Percentiles rank a stretch among this genome's conserved stretches.
These are phyloP conservation scores for Gortyna flavago DNA, from an alignment of 2,888 invertebrate species.

Conservation along the genomic window DNA sequence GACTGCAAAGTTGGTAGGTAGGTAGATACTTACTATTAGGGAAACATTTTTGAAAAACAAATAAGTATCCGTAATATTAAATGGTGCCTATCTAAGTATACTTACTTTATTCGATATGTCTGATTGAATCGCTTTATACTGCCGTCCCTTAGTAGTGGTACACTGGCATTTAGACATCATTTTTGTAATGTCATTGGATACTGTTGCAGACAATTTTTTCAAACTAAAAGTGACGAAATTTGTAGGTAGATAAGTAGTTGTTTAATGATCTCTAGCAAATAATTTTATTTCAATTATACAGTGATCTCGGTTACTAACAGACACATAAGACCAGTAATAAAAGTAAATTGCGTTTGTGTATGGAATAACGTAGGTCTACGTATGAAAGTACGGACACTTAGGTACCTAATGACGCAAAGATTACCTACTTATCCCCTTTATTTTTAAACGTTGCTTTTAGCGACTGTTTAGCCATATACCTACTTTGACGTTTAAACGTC, in stretches of 20 bases:
- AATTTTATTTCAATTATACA: background rate
- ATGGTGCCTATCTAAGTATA: constrained; percentile 4
- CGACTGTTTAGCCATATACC: background rate
- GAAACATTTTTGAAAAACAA: background rate
- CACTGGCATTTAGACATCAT: constrained; percentile 21
- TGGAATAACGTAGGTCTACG: background rate
- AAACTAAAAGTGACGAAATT: constrained; percentile 70
- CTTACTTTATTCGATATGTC: constrained; percentile 78
- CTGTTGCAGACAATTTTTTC: constrained; percentile 71
- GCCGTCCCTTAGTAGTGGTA: constrained; percentile 12
- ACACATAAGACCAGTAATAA: background rate
- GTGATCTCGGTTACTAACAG: background rate
- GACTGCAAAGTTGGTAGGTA: background rate
- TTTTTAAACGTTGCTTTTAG: background rate
- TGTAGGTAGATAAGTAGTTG: background rate
- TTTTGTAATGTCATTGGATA: constrained; percentile 74
- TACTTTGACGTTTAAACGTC: background rate
- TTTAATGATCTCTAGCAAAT: constrained; percentile 10
- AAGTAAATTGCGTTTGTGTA: background rate
- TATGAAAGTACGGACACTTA: background rate
- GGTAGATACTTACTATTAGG: too few species aligned
- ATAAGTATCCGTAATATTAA: background rate
- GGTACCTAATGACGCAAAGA: background rate
- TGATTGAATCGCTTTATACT: constrained; percentile 66
- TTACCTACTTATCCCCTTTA: background rate